These are phyloP conservation scores for Drosophila nigritarsus DNA, from an alignment of 2,888 invertebrate species.

Conservation along the genomic window DNA sequence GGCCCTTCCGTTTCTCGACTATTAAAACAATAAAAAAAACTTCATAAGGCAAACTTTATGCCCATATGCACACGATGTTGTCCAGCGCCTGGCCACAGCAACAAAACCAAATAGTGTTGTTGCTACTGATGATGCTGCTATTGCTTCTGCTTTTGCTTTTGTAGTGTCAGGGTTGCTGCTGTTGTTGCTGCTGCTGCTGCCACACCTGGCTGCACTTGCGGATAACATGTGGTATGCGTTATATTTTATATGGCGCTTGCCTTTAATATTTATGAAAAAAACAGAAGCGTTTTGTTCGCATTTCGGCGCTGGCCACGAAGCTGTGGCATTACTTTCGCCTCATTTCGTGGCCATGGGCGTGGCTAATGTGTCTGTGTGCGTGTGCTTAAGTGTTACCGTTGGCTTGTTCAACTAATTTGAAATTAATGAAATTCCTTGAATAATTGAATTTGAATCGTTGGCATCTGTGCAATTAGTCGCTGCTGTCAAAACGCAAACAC, in stretches of 20 bases:
- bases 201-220: slow-evolving; percentile 62
- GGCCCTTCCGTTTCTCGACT: slow-evolving; percentile 34
- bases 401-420: slow-evolving; percentile 79
- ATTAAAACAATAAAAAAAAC: slow-evolving; percentile 70
- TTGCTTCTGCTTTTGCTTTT: slow-evolving; percentile 14
- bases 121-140: slow-evolving; percentile 11
- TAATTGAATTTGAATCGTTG: slow-evolving; percentile 82
- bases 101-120: slow-evolving; percentile 50
- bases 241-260: slow-evolving; percentile 62
- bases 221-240: slow-evolving; percentile 68
- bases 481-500: slow-evolving; percentile 59
- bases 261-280: slow-evolving; percentile 69
- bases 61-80: slow-evolving; percentile 17
- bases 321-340: slow-evolving; percentile 49
- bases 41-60: slow-evolving; percentile 69
- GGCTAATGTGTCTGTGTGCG: slow-evolving; percentile 23
- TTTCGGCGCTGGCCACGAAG: slow-evolving; percentile 39
- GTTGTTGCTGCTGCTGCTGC: slow-evolving; percentile 17
- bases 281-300: slow-evolving; percentile 40
- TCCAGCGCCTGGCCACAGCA: slow-evolving; percentile 50
- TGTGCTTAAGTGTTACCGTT: slow-evolving; percentile 68
- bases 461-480: slow-evolving; percentile 78
- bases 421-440: slow-evolving; percentile 82
- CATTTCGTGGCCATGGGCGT: slow-evolving; percentile 53
- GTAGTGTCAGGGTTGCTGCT: slow-evolving; percentile 30